phyloP scores from a whole-genome alignment of 2,113 vertebrate genomes.

The Istiophorus platypterus region DNA sequence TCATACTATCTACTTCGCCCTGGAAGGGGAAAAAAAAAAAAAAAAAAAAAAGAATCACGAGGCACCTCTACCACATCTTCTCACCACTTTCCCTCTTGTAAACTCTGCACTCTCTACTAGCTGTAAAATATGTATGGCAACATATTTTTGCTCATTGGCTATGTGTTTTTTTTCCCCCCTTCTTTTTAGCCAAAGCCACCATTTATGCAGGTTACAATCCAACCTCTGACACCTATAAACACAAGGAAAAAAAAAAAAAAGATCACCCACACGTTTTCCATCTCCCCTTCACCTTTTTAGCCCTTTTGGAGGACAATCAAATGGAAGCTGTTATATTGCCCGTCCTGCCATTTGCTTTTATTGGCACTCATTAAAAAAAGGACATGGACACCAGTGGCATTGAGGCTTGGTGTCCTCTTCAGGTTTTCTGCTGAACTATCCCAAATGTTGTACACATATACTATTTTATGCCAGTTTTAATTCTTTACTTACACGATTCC shows the following conservation, averaged over 20 bases:
- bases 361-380: constrained; percentile 67
- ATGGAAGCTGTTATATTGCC: constrained; percentile 41
- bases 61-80: constrained; percentile 35
- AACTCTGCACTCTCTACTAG: constrained; percentile 56
- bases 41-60: not conserved
- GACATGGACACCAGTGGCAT: constrained; percentile 22
- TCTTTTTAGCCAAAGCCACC: constrained; percentile 36
- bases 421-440: not conserved
- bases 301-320: constrained; percentile 48
- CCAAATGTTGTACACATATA: not conserved
- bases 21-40: constrained; percentile 1
- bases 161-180: not conserved
- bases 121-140: constrained; percentile 77
- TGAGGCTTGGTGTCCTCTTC: constrained; percentile 12
- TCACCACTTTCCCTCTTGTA: constrained; percentile 60
- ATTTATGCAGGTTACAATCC: constrained; percentile 61
- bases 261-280: constrained; percentile 3
- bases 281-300: constrained; percentile 59
- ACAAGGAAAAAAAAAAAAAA: constrained; percentile 34
- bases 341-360: constrained; percentile 63
- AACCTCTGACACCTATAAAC: constrained; percentile 51
- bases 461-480: not conserved
- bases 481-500: constrained; percentile 16
- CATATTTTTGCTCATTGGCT: constrained; percentile 59
- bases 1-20: constrained; percentile 17